Conservation (phyloP, 2,797 vertebrate genomes). For the Gymnodraco acuticeps region DNA sequence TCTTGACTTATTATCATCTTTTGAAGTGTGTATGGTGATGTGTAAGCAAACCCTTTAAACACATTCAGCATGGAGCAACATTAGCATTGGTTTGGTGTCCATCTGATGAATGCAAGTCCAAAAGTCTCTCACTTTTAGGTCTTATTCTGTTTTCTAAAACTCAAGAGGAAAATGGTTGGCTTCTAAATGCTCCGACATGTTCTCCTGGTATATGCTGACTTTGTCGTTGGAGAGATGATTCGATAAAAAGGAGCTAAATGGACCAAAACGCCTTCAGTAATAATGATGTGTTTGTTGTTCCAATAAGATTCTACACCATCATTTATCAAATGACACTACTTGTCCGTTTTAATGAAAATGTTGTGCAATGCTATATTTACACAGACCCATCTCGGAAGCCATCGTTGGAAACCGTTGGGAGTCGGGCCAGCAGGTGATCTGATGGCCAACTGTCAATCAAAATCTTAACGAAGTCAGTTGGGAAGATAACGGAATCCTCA, state of each 20-base stretch:
- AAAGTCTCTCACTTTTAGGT: neutral
- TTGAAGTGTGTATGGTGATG: neutral
- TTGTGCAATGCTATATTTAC: neutral
- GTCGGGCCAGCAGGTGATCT: too few relatives aligned
- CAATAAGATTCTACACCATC: neutral
- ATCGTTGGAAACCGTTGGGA: too few relatives aligned
- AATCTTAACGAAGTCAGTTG: too few relatives aligned
- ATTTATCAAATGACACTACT: neutral
- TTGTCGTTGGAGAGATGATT: neutral
- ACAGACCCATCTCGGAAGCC: too few relatives aligned
- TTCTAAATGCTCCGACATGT: neutral
- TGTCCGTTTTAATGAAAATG: neutral
- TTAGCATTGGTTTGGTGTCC: neutral
- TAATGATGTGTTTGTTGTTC: neutral
- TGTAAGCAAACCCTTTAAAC: neutral
- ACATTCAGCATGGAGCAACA: neutral
- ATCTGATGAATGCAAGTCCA: neutral
- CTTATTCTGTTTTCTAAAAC: conserved; percentile 1
- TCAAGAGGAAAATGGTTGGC: neutral
- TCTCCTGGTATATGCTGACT: neutral
- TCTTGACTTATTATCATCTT: neutral
- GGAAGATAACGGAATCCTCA: too few relatives aligned
- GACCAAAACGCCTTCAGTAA: neutral
- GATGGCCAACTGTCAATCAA: too few relatives aligned
- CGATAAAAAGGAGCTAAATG: neutral